Percentiles rank a stretch among this genome's conserved stretches.
phyloP scores from a whole-genome alignment of 2,888 invertebrate species.

The Epinotia ramella region DNA sequence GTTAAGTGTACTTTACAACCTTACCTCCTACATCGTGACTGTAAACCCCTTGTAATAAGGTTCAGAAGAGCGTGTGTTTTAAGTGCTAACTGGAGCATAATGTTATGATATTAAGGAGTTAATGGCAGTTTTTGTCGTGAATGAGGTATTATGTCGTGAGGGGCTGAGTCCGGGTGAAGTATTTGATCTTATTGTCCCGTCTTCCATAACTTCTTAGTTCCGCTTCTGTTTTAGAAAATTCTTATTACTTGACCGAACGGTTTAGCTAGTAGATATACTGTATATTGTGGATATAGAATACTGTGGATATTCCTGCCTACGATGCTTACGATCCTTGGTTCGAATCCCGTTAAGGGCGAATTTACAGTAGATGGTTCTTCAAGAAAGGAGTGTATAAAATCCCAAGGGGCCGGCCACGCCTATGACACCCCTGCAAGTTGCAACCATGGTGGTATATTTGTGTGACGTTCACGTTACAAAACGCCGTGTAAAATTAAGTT shows the following conservation, averaged over 20 bases:
- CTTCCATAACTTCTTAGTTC: slow-evolving; percentile 4
- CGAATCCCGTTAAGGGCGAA: too few relatives aligned
- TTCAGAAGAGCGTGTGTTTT: neutral
- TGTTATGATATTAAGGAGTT: slow-evolving; percentile 30
- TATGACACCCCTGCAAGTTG: too few relatives aligned
- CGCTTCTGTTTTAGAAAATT: neutral
- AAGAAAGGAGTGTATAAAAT: too few relatives aligned
- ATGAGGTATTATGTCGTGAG: slow-evolving; percentile 29
- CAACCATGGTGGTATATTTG: too few relatives aligned
- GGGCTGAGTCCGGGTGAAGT: slow-evolving; percentile 19
- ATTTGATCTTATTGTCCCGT: slow-evolving; percentile 7
- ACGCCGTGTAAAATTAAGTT: slow-evolving; percentile 8
- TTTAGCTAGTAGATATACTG: too few relatives aligned
- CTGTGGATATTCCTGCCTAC: too few relatives aligned
- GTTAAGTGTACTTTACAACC: slow-evolving; percentile 2
- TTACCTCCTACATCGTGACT: neutral
- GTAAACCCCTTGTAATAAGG: neutral
- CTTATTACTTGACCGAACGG: too few relatives aligned
- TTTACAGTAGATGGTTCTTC: too few relatives aligned
- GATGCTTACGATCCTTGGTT: too few relatives aligned
- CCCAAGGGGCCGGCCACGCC: too few relatives aligned
- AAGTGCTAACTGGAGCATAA: slow-evolving; percentile 20
- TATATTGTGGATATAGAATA: too few relatives aligned
- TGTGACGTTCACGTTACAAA: too few relatives aligned
- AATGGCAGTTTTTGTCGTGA: slow-evolving; percentile 31